These are phyloP conservation scores for Halcyon smyrnensis DNA, from an alignment of 2,797 vertebrate species.

Conservation along the genomic window DNA sequence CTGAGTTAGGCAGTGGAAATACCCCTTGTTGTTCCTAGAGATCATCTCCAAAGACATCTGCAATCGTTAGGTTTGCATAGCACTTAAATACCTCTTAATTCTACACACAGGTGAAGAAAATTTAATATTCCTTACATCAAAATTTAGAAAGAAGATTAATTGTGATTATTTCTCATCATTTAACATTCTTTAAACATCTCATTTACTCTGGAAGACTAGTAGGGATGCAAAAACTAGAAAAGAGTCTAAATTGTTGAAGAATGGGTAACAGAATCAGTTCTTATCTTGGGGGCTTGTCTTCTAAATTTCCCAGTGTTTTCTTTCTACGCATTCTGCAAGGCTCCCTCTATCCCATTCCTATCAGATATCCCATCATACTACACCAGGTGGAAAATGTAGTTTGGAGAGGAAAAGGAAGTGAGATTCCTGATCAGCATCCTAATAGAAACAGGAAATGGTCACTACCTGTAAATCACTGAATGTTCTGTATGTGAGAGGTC, in stretches of 20 bases:
- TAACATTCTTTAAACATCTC: not conserved
- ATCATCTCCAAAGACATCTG: not conserved
- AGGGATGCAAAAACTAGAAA: not conserved
- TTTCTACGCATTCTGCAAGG: not conserved
- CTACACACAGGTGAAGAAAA: not conserved
- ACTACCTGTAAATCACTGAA: not conserved
- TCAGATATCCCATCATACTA: not conserved
- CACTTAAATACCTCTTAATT: not conserved
- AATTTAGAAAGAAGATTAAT: not conserved
- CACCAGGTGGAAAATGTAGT: not conserved
- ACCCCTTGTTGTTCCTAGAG: not conserved
- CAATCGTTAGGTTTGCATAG: not conserved
- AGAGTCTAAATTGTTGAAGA: not conserved
- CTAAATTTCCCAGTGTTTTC: not conserved
- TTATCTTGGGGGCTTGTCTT: not conserved
- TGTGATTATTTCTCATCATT: not conserved
- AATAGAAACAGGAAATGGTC: not conserved
- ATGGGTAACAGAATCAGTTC: not conserved
- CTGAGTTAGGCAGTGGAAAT: not conserved
- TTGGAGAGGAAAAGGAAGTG: not conserved
- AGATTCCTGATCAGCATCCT: not conserved
- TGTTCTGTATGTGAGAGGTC: not conserved
- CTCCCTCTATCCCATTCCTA: fast-evolving
- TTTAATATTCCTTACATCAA: not conserved
- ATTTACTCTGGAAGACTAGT: not conserved